Conservation (phyloP, 2,888 invertebrate species). For the Ommatoiulus sabulosus region DNA sequence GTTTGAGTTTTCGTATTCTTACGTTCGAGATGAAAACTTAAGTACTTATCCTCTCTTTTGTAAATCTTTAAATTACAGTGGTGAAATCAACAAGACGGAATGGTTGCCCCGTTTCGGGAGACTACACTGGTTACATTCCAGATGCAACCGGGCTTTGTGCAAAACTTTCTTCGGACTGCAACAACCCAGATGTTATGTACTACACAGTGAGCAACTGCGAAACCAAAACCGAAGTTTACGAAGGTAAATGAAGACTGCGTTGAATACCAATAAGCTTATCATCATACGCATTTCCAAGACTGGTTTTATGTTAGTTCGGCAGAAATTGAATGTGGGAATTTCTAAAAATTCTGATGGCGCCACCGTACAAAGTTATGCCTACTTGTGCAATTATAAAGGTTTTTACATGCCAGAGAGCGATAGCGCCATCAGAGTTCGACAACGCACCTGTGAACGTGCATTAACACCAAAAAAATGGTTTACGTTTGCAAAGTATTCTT, state of each 20-base stretch:
- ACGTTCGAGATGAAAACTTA: neutral
- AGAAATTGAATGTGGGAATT: no score
- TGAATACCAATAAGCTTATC: no score
- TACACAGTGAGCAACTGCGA: conserved; percentile 76
- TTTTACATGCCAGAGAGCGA: no score
- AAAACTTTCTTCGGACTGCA: conserved; percentile 76
- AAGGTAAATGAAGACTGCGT: conserved; percentile 68
- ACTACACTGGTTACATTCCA: conserved; percentile 76
- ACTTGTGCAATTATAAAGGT: no score
- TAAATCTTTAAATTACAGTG: conserved; percentile 37
- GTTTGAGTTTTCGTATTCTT: conserved; percentile 3
- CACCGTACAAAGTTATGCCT: no score
- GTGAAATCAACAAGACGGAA: conserved; percentile 54
- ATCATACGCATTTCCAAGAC: no score
- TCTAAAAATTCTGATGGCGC: no score
- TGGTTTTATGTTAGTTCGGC: no score
- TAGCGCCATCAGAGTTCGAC: no score
- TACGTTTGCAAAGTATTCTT: no score
- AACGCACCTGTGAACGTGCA: no score
- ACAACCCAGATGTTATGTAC: conserved; percentile 76
- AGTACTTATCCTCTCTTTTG: neutral
- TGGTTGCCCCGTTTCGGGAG: conserved; percentile 76
- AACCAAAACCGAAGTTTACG: conserved; percentile 72
- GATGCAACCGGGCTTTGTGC: conserved; percentile 74
- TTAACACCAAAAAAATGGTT: no score